Base-by-base conservation (phyloP, 2,888 invertebrate species). In the Octonoba sinensis region DNA sequence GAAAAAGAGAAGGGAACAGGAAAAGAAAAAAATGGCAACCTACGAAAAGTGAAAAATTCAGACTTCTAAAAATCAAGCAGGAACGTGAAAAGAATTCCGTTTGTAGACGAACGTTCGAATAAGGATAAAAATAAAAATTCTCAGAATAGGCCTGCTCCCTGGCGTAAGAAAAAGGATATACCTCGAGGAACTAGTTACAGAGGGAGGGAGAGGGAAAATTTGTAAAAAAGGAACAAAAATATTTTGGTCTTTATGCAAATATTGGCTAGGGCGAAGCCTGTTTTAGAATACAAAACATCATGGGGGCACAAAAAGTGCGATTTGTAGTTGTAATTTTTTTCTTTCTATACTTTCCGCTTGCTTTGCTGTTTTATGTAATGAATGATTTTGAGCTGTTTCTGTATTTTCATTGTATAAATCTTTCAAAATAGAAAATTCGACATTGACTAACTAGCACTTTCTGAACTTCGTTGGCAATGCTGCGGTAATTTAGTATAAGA, bases 221-320 rank as follows among this genome's bases (percentile, higher is more conserved):
- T 8, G 36, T 36, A 8, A 36, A 36, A 36, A 36, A 36, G 36
- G 11, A 24, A 66, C 47, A 49, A 75, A 73, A 51, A 49, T 59
- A 70, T 71, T 77, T 71, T 71, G 57, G 64, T 71, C 77, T 77
- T 77, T 70, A 64, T 77, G 77, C 70, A 77, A 70, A 70, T 77
- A 36, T 20, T 56, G 18, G 62, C 64, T 49, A 64, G 57, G 70
- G 57, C 71, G 18, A 44, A 36, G 51, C 27, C 56, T 70, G 47
- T 22, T 47, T 15, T 18, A 27, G 77, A 65, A 77, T 71, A 70
- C 71, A 57, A 65, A 77, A 77, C 57, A 36, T 36, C 11, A 36
- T 8, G 36, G 36, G 11, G 8, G 36, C 36, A 11, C 3, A 36
- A 36, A 36, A 36, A 36, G 36, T 36, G 36, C 36, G 36, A 36